These are phyloP conservation scores for Tenthredo scrophulariae DNA, from an alignment of 2,888 invertebrate species.

Conservation along the genomic window DNA sequence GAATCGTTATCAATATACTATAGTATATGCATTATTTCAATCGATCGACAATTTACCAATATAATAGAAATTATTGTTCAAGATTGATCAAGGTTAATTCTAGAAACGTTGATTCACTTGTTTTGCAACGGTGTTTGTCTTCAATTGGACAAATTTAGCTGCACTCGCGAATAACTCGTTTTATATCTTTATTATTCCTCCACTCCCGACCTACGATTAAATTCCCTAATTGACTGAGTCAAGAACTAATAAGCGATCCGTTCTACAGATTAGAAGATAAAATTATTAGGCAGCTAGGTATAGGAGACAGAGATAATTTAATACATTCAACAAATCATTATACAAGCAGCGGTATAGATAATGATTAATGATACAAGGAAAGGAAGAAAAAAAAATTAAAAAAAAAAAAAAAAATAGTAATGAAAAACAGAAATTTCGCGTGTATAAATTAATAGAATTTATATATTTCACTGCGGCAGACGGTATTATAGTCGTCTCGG, in stretches of 20 bases:
- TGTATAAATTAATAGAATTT: background rate
- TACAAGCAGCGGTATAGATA: background rate
- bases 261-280: background rate
- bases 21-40: background rate
- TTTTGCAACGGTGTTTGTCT: background rate
- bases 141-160: background rate
- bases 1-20: background rate
- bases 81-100: background rate
- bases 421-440: background rate
- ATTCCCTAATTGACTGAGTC: background rate
- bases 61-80: background rate
- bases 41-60: background rate
- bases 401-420: background rate
- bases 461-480: slow-evolving; percentile 12
- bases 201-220: slow-evolving; percentile 15
- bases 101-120: background rate
- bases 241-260: background rate
- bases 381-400: background rate
- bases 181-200: background rate
- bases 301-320: background rate
- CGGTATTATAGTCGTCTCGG: background rate
- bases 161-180: background rate
- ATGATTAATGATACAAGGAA: background rate
- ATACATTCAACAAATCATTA: background rate
- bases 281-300: background rate